A percentile compares a stretch with the other conserved stretches of the same genome.
Evolutionary conservation across 35 echinoderm and acorn worm species (phyloP).

Genomic region (Heliocidaris erythrogramma): DNA sequence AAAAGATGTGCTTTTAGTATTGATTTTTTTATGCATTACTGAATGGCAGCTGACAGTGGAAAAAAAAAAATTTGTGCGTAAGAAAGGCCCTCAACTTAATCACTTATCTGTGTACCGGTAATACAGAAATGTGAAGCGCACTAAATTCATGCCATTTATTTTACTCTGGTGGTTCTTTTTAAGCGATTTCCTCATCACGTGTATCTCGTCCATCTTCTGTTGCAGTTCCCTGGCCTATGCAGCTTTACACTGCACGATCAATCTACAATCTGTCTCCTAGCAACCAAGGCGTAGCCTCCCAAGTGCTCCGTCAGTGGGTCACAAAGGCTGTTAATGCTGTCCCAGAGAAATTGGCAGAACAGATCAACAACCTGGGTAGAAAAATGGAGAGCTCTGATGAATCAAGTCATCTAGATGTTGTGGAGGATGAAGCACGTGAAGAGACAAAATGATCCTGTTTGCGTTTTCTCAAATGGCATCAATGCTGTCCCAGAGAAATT

Average conservation of each 20-base stretch:
- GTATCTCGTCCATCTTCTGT: not conserved
- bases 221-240: slow-evolving; percentile 42
- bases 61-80: not conserved
- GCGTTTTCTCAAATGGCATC: too few relatives aligned
- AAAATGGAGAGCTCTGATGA: not conserved
- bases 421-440: not conserved
- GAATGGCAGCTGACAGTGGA: too few relatives aligned
- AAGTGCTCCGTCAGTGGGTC: slow-evolving; percentile 27
- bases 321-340: not conserved
- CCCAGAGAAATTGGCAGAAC: not conserved
- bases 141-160: not conserved
- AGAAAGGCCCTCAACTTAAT: not conserved
- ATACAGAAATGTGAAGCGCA: not conserved
- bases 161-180: not conserved
- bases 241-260: slow-evolving; percentile 43
- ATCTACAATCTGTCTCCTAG: slow-evolving; percentile 39
- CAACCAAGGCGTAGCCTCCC: slow-evolving; percentile 9
- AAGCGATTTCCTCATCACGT: too few relatives aligned
- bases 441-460: not conserved
- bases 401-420: not conserved
- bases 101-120: not conserved
- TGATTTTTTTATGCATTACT: too few relatives aligned
- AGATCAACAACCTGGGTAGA: not conserved
- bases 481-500: not conserved
- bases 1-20: too few relatives aligned